Evolutionary conservation across 2,797 vertebrate genomes (phyloP), one percentile per base, ranked within the genome.

Genomic region (Melopsittacus undulatus): DNA sequence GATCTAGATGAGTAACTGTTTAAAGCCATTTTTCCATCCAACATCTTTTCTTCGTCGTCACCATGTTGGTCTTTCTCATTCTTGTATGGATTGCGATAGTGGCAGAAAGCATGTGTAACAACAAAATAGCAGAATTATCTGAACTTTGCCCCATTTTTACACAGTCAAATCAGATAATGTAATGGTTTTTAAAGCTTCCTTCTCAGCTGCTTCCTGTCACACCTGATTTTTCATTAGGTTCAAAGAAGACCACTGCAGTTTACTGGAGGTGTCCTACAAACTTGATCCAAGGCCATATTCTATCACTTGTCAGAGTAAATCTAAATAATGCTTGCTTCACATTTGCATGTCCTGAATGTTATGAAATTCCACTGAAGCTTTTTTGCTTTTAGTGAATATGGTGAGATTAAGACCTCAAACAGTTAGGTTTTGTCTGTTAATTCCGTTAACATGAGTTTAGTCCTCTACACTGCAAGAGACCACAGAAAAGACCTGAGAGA

Each of bases 1-100:
- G 6, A 34, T 29, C 10, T 66, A 69, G 22, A 61, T 26, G 1
- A n/a, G 3, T 62, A 61, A 68, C 14, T 59, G 3, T 51, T 34
- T 62, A 40, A 81, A 75, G 34, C 8, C 6, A 1, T 62, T 49
- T 63, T 77, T 42, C n/a, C 26, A 80, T 10, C 3, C 46, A 40
- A 12, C 5, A 30, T 49, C 57, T 77, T 76, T 96, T 82, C 52
- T 26, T 79, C 42, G 89, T 82, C 21, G 87, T 94, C 89, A 89
- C 76, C 75, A 91, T 95, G 78, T n/a, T 95, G 42, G 46, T 93
- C 80, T 95, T 92, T 96, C 78, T 95, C 74, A 79, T 82, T 92
- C 59, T 80, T 90, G 10, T 49, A 43, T 40, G 59, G 32, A 72
- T 72, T 61, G 20, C 40, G 51, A 17, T 45, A n/a, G 32, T 42